phyloP scores from a whole-genome alignment of 2,888 invertebrate species.

The Arge pagana region DNA sequence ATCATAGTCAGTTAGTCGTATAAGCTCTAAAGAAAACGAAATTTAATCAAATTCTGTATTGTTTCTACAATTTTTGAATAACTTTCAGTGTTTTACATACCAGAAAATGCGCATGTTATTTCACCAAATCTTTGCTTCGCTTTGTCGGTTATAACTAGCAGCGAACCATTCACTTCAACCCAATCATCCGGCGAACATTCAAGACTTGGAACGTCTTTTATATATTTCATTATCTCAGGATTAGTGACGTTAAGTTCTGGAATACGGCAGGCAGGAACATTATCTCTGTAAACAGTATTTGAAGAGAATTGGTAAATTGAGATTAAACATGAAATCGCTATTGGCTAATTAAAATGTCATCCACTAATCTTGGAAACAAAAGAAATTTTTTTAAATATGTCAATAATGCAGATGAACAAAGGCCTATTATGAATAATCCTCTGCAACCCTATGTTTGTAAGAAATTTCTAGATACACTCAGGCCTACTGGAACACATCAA shows the following conservation, averaged over 20 bases:
- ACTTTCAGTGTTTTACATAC: conserved; percentile 32
- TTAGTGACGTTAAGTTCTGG: conserved; percentile 70
- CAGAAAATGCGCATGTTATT: conserved; percentile 52
- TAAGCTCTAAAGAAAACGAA: conserved; percentile 68
- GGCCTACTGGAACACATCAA: no score
- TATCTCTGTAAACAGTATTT: no score
- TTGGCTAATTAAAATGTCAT: neutral
- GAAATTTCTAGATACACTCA: no score
- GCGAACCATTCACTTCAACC: conserved; percentile 67
- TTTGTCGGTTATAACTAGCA: conserved; percentile 61
- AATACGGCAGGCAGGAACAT: conserved; percentile 64
- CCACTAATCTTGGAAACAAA: neutral
- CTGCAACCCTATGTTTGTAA: no score
- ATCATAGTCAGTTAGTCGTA: conserved; percentile 69
- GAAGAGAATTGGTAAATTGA: no score
- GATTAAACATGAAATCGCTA: neutral
- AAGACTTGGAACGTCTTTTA: conserved; percentile 66
- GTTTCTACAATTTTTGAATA: neutral
- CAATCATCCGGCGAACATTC: conserved; percentile 74
- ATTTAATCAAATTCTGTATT: neutral
- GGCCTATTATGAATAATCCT: no score
- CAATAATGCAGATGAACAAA: no score
- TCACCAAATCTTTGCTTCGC: conserved; percentile 57
- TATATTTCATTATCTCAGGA: conserved; percentile 75
- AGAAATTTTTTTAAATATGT: neutral